A percentile compares a stretch with the other conserved stretches of the same genome.
Evolutionary conservation across 2,797 vertebrate species (phyloP).

Genomic region (Megaceryle alcyon): DNA sequence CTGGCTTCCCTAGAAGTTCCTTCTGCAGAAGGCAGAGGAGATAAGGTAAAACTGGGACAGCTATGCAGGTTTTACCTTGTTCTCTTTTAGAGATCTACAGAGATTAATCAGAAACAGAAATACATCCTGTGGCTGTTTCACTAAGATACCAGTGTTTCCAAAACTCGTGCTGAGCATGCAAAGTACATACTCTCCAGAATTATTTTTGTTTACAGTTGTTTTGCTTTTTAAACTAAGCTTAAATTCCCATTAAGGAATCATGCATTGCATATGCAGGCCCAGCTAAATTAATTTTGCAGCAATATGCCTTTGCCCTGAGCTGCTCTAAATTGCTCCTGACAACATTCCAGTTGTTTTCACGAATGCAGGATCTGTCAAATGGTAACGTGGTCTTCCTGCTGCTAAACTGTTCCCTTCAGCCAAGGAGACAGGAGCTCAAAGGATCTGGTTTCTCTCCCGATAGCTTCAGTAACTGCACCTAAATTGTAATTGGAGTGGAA

Average conservation of each 20-base stretch:
- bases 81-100: background rate
- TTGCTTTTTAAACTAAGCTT: slow-evolving; percentile 6
- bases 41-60: background rate
- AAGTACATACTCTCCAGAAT: background rate
- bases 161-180: background rate
- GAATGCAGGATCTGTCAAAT: background rate
- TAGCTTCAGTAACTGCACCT: background rate
- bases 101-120: background rate
- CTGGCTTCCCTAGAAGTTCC: background rate
- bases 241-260: background rate
- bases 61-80: background rate
- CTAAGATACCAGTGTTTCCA: background rate
- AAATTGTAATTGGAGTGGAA: background rate
- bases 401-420: background rate
- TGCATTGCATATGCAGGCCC: background rate
- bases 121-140: background rate
- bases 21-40: background rate
- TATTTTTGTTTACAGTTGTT: slow-evolving; percentile 7
- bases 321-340: background rate
- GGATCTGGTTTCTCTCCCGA: background rate
- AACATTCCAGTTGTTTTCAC: background rate
- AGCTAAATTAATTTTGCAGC: slow-evolving; percentile 9
- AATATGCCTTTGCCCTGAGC: background rate
- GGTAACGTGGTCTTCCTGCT: background rate
- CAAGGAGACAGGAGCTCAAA: background rate